These are phyloP conservation scores for Margarornis squamiger DNA, from an alignment of 2,797 vertebrate species.

Conservation along the genomic window DNA sequence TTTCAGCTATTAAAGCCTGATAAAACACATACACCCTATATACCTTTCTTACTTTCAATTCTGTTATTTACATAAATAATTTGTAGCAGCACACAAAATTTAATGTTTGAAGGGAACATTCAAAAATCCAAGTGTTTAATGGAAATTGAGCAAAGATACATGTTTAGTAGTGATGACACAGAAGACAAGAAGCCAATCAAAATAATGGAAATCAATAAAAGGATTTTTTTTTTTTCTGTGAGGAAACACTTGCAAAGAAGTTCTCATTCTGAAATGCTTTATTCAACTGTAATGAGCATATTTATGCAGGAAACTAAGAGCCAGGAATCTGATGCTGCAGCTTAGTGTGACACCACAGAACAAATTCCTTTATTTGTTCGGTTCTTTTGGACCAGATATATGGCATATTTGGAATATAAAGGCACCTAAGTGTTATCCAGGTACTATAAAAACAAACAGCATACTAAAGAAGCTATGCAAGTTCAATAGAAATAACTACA, in stretches of 20 bases:
- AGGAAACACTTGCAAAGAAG: background rate
- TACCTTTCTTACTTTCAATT: background rate
- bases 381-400: background rate
- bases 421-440: accelerated
- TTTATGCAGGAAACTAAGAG: background rate
- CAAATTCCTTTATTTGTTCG: background rate
- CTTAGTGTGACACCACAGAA: background rate
- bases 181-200: background rate
- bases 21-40: background rate
- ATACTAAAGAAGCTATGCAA: background rate
- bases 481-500: background rate
- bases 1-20: background rate
- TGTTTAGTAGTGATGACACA: background rate
- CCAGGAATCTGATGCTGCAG: background rate
- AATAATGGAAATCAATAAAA: background rate
- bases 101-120: background rate
- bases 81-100: background rate
- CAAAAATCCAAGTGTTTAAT: background rate
- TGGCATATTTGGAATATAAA: background rate
- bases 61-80: background rate
- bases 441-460: background rate
- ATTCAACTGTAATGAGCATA: background rate
- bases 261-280: background rate
- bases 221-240: background rate
- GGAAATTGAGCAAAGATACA: background rate